A percentile compares a stretch with the other conserved stretches of the same genome.
Evolutionary conservation across 1,140 invertebrate genomes (phyloP).

Genomic region (Papilio dardanus): DNA sequence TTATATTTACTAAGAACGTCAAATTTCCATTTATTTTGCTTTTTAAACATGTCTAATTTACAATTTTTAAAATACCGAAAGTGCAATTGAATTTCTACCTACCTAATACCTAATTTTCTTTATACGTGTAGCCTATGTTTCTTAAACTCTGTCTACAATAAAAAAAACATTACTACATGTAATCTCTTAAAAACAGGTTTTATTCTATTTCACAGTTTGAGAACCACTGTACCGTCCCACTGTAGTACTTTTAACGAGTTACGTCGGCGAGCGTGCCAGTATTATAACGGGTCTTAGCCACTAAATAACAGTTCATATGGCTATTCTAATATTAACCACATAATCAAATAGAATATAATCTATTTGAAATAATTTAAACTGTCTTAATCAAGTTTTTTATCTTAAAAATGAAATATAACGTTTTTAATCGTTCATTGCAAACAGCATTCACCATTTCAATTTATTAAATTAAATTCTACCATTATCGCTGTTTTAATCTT

Average conservation of each 20-base stretch:
- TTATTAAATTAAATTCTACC: background rate
- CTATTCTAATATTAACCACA: background rate
- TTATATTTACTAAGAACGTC: background rate
- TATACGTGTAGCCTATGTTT: background rate
- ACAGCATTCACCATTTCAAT: too few species aligned
- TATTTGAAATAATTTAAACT: background rate
- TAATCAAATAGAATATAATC: background rate
- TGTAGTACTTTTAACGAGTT: slow-evolving; percentile 41
- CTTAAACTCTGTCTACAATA: background rate
- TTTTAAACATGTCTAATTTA: too few species aligned
- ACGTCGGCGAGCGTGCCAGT: slow-evolving; percentile 27
- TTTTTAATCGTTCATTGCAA: too few species aligned
- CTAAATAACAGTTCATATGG: slow-evolving; percentile 38
- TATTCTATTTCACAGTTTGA: background rate
- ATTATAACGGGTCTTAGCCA: slow-evolving; percentile 43
- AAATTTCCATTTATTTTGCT: too few species aligned
- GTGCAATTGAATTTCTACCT: background rate
- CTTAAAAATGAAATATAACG: background rate
- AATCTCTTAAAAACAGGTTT: background rate
- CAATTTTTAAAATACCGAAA: too few species aligned
- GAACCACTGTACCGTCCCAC: too few species aligned
- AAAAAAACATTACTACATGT: background rate
- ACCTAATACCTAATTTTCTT: background rate
- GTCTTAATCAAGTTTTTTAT: background rate
- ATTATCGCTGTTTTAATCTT: too few species aligned